Base-by-base conservation (phyloP, 2,113 vertebrate species). In the Rhinoderma darwinii region DNA sequence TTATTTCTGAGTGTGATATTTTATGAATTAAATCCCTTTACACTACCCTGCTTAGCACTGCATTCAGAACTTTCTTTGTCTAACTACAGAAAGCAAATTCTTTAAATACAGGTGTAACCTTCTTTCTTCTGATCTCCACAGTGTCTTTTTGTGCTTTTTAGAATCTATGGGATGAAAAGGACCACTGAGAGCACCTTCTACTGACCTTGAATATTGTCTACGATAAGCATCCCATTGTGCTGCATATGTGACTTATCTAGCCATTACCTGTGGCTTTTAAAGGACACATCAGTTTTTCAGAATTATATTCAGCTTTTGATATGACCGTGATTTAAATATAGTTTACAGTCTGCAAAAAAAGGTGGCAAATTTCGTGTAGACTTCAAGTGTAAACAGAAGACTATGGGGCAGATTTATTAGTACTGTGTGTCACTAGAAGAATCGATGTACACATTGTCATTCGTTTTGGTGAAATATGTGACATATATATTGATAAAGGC, bases 31-130 rank as follows among this genome's bases (percentile, higher is more conserved):
- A 43, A 63, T 43, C 56, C 56, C 56, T 82, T 82, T 44, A 15
- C 37, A 82, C 59, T 18, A 82, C 30, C 79, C 79, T 63, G 79
- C 79, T 66, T 63, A 82, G 39, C 56, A 20, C 79, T 63, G n/a
- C 37, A 82, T 82, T 82, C 39, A 30, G 32, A 63, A 82, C 44
- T 63, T 41, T 43, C n/a, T 82, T 82, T 82, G 78, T 82, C 41
- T 27, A 63, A 63, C 37, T 63, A 82, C 61, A 82, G 39, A 63
- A 61, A 63, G 59, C 37, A 61, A 63, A 44, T 63, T 63, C 79
- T 82, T 63, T 81, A 61, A 81, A 81, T 61, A 43, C 79, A 82
- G 79, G 56, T 82, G 56, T 82, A 82, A 82, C 79, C 56, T 82
- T n/a, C 39, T 82, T 82, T 63, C 59, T 61, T 82, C 39, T 82